These are phyloP conservation scores for Drosophila willistoni DNA, from an alignment of 1,140 invertebrate genomes.

Conservation along the genomic window DNA sequence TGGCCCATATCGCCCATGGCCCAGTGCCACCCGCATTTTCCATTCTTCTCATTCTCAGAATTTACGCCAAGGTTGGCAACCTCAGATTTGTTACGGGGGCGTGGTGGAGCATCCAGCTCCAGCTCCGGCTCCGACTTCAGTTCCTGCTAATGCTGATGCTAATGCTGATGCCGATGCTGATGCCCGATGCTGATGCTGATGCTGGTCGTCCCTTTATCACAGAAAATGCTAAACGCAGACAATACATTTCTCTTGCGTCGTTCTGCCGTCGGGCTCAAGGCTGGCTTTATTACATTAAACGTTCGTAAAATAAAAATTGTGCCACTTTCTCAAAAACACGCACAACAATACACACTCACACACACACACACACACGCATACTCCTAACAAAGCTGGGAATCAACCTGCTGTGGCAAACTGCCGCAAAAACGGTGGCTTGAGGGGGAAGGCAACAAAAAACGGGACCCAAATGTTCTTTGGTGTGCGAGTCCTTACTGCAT, in stretches of 20 bases:
- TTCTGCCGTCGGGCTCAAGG: constrained; percentile 41
- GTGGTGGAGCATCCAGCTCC: constrained; percentile 26
- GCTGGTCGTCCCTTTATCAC: constrained; percentile 61
- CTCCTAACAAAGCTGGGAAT: constrained; percentile 43
- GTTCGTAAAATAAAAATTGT: constrained; percentile 82
- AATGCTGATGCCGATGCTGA: constrained; percentile 1
- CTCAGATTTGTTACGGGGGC: constrained; percentile 71
- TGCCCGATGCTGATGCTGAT: constrained; percentile 1
- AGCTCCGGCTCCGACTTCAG: constrained; percentile 34
- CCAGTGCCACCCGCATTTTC: neutral
- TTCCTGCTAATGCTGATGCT: neutral
- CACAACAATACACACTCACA: constrained; percentile 56
- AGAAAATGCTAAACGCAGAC: constrained; percentile 76
- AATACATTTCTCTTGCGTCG: constrained; percentile 60
- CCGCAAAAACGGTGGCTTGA: constrained; percentile 51
- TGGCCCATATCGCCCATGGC: constrained; percentile 33
- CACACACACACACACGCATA: constrained; percentile 11
- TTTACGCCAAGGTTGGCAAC: constrained; percentile 51
- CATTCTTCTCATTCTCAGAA: neutral
- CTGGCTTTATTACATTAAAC: constrained; percentile 80
- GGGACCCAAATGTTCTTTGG: constrained; percentile 51
- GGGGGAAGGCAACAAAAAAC: constrained; percentile 25
- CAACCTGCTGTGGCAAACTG: constrained; percentile 77
- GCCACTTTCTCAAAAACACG: constrained; percentile 82
- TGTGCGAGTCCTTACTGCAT: constrained; percentile 41